Evolutionary conservation across 2,113 vertebrate species (phyloP).

Genomic region (Nicator chloris): DNA sequence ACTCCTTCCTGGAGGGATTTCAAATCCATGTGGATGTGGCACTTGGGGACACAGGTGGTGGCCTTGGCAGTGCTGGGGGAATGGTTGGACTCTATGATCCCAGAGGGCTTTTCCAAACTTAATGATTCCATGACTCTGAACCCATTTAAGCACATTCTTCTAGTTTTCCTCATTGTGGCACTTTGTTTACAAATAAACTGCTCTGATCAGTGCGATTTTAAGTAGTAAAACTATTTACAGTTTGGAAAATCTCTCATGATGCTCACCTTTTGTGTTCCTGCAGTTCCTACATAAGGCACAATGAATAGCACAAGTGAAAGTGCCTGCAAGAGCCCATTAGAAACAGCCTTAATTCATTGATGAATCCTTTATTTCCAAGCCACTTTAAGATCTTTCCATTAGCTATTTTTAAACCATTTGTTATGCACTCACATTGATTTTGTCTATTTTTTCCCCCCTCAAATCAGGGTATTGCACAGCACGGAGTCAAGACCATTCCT

Average conservation of each 20-base stretch:
- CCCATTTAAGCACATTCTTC: neutral
- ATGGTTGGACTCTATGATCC: neutral
- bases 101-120: neutral
- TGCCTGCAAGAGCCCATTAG: neutral
- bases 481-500: neutral
- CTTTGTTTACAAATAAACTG: neutral
- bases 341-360: neutral
- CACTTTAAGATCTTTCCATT: neutral
- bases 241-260: neutral
- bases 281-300: neutral
- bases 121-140: neutral
- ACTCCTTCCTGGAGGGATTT: neutral
- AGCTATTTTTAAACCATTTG: constrained; percentile 27
- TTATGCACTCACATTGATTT: neutral
- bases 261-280: neutral
- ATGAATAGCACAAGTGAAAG: neutral
- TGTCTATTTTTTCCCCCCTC: neutral
- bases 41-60: neutral
- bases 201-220: neutral
- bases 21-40: neutral
- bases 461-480: neutral
- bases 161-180: neutral
- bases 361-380: constrained; percentile 1
- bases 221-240: neutral
- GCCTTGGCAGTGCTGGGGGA: neutral